phyloP scores from a whole-genome alignment of 2,113 vertebrate genomes.

The Trichomycterus rosablanca region DNA sequence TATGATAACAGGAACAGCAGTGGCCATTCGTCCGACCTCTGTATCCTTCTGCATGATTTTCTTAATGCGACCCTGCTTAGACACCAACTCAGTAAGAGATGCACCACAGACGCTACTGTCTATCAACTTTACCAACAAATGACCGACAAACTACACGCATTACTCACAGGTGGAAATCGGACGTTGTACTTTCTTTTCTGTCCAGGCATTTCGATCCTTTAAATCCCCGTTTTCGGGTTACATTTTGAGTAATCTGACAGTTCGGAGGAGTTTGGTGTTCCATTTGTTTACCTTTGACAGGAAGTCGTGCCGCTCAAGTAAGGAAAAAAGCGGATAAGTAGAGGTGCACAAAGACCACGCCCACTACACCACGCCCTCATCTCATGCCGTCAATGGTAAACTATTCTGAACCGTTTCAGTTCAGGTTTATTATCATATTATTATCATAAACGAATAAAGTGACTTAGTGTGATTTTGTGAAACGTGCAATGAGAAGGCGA shows the following conservation, averaged over 20 bases:
- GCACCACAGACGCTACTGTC: not conserved
- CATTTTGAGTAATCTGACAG: constrained; percentile 42
- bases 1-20: constrained; percentile 68
- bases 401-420: too few species aligned
- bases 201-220: constrained; percentile 57
- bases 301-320: constrained; percentile 45
- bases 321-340: constrained; percentile 1
- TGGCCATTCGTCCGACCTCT: constrained; percentile 67
- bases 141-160: not conserved
- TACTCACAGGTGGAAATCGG: constrained; percentile 69
- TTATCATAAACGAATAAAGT: too few species aligned
- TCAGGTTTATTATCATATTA: too few species aligned
- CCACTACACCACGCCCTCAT: constrained; percentile 8
- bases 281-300: constrained; percentile 68
- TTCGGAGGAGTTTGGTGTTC: constrained; percentile 18
- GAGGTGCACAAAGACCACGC: constrained; percentile 16
- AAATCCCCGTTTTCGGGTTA: constrained; percentile 30
- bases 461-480: too few species aligned
- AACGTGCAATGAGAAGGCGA: too few species aligned
- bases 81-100: not conserved
- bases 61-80: constrained; percentile 63
- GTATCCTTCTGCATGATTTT: constrained; percentile 74
- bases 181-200: constrained; percentile 63
- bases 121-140: too few species aligned
- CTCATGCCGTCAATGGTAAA: not conserved